Evolutionary conservation across 2,113 vertebrate genomes (phyloP), one percentile per base, ranked within the genome.

Genomic region (Poeciliopsis occidentalis): DNA sequence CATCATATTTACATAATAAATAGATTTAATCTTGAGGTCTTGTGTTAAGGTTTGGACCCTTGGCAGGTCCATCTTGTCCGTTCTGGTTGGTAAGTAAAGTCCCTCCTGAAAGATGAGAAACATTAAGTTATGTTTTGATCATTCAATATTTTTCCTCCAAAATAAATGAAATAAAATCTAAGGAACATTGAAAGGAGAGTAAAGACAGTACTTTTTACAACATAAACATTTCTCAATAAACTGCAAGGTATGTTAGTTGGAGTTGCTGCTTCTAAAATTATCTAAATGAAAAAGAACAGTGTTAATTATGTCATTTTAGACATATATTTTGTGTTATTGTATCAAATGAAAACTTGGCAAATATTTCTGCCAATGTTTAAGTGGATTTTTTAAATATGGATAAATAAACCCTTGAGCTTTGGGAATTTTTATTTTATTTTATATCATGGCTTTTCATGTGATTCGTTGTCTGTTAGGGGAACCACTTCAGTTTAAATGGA

Each of bases 51-150:
- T 80, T 89, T 91, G 47, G 92, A 88, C 6, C 65, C 83, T 86
- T 94, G 93, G 72, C 95, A 96, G 67, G 91, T 94, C 95, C 95
- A 96, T 69, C 68, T 92, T 51, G 84, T 85, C 68, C 57, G 54
- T n/a, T 92, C 92, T 31, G 87, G 84, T 26, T 90, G 91, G 78
- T 94, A 94, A 64, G 91, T 87, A 84, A 95, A 95, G 76, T 93
- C 95, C 73, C 67, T 88, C 93, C 95, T 96, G 81, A 34, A 90
- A 90, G 79, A 84, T 12, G 91, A 89, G 80, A 15, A 83, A 75
- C 71, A 27, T 10, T 19, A 70, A 11, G 66, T 92, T 61, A 85
- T 27, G 15, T 30, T 65, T 51, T 27, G 24, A 1, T 34, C 6
- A 70, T 30, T 17, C 12, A 1, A 12, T 0, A 0, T 3, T 24